Evolutionary conservation across 2,113 vertebrate species (phyloP), one percentile per base, ranked within the genome.

Genomic region (Dicentrarchus labrax): DNA sequence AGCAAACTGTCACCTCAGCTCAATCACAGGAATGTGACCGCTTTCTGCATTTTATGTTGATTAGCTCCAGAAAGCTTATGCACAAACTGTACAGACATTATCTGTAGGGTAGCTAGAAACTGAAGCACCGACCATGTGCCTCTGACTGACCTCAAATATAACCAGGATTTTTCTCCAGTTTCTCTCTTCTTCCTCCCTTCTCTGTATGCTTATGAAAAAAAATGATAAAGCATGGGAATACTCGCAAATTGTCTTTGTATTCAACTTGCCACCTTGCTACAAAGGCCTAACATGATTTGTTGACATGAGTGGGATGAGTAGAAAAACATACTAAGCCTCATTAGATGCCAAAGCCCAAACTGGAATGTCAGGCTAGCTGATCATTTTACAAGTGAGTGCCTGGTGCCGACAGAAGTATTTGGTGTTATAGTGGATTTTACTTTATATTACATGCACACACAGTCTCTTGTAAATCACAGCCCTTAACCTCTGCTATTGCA

Each of bases 401-500:
- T 71, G 50, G 54, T 70, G 47, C 60, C 56, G 70, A 80, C 17
- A 41, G n/a, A 68, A 68, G 39, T 57, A n/a, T 54, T 11, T 39
- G 6, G 19, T 7, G 48, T 56, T n/a, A 16, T 0, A 38, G 22
- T 48, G 24, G 24, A 50, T 64, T 74, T 80, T 22, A 74, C 75
- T 80, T 50, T 54, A 72, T 64, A 57, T 72, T 7, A 22, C 2
- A 50, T 12, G 57, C 59, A 51, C 41, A 56, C 12, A 72, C 13
- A 80, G 17, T 53, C 75, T 47, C 53, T 73, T 19, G 41, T 66
- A 77, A 88, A 91, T 83, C 85, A 80, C 30, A 67, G 67, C 17
- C 19, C 57, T 72, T 57, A 57, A 66, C 47, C 67, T 50, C 47
- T 43, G 56, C 38, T 70, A 57, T 75, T 41, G 22, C 4, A 67